Evolutionary conservation across 2,888 invertebrate species (phyloP).

Genomic region (Diaperis boleti): DNA sequence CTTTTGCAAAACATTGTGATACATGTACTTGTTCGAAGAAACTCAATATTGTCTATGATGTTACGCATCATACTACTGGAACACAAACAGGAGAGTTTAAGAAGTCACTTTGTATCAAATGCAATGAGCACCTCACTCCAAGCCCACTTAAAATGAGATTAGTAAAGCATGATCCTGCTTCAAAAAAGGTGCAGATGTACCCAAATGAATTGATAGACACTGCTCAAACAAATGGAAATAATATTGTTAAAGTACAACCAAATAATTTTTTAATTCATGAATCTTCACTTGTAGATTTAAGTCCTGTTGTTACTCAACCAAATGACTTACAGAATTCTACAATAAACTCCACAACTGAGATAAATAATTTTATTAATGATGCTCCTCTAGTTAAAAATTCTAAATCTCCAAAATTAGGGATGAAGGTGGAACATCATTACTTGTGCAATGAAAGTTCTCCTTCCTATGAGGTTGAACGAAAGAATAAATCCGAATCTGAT

Average conservation of each 20-base stretch:
- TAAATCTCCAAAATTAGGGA: constrained; percentile 21
- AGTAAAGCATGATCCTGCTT: constrained; percentile 51
- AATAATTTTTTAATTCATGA: constrained; percentile 61
- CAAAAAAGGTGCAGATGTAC: constrained; percentile 46
- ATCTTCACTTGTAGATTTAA: constrained; percentile 41
- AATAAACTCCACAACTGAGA: constrained; percentile 35
- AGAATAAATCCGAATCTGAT: constrained; percentile 51
- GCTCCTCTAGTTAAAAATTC: constrained; percentile 36
- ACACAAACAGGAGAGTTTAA: constrained; percentile 75
- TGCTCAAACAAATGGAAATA: constrained; percentile 46
- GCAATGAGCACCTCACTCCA: constrained; percentile 66
- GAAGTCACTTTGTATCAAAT: constrained; percentile 70
- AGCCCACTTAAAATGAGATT: constrained; percentile 49
- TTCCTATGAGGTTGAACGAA: constrained; percentile 46
- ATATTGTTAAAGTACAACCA: constrained; percentile 62
- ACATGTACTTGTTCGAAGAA: constrained; percentile 79
- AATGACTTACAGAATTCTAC: constrained; percentile 35
- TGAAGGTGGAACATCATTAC: constrained; percentile 48
- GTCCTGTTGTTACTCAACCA: constrained; percentile 17
- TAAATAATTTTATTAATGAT: constrained; percentile 31
- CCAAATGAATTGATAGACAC: constrained; percentile 29
- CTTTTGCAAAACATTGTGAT: constrained; percentile 84
- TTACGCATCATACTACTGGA: constrained; percentile 71
- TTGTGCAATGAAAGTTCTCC: constrained; percentile 51
- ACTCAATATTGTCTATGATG: constrained; percentile 69